A percentile compares a stretch with the other conserved stretches of the same genome.
Evolutionary conservation across 2,113 vertebrate species (phyloP).

Genomic region (Struthidea cinerea): DNA sequence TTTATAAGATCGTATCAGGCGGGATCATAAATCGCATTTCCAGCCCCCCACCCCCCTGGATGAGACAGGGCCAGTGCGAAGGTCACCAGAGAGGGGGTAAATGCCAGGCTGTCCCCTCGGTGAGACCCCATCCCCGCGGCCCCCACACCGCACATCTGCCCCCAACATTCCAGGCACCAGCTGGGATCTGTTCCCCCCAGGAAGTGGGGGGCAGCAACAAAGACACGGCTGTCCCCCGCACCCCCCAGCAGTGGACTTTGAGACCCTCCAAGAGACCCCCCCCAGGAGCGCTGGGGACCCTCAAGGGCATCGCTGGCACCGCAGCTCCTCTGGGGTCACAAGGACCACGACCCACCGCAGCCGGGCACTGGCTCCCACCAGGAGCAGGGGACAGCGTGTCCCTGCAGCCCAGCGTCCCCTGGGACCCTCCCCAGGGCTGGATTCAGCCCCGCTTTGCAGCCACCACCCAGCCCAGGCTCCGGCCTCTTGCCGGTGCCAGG

Average conservation of each 20-base stretch:
- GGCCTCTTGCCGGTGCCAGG: neutral
- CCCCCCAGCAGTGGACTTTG: accelerated
- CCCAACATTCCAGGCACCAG: neutral
- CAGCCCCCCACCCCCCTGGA: neutral
- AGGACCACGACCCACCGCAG: accelerated
- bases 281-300: neutral
- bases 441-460: accelerated
- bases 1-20: slow-evolving; percentile 69
- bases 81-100: neutral
- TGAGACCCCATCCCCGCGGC: neutral
- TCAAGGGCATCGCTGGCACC: neutral
- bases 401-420: neutral
- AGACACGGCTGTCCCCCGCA: neutral
- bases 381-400: neutral
- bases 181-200: neutral
- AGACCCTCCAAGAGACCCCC: neutral
- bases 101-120: neutral
- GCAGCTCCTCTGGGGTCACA: neutral
- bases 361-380: accelerated
- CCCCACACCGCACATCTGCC: neutral
- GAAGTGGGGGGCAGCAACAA: neutral
- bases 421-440: neutral
- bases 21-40: slow-evolving; percentile 64
- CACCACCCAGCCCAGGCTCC: neutral
- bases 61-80: neutral